These are phyloP conservation scores for Heliconius hortense DNA, from an alignment of 2,888 invertebrate species.

Conservation along the genomic window DNA sequence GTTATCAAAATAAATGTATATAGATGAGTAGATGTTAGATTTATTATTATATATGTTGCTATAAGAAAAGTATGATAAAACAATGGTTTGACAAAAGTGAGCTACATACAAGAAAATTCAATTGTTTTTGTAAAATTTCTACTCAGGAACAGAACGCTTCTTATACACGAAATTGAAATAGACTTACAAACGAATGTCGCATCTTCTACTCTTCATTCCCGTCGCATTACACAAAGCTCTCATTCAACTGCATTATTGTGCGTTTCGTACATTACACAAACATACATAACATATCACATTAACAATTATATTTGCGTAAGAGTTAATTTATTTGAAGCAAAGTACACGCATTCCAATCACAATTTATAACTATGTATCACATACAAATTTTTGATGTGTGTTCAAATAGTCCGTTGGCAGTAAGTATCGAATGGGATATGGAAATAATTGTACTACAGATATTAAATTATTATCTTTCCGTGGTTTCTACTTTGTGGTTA, in stretches of 20 bases:
- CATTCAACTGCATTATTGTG: slow-evolving; percentile 15
- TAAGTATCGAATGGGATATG: slow-evolving; percentile 65
- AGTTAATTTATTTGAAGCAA: slow-evolving; percentile 23
- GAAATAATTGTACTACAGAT: slow-evolving; percentile 73
- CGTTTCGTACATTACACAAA: slow-evolving; percentile 4
- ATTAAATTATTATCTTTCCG: slow-evolving; percentile 49
- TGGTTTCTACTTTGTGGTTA: slow-evolving; percentile 51
- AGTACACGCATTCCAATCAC: slow-evolving; percentile 22
- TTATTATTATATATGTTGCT: neutral
- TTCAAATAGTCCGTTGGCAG: slow-evolving; percentile 53
- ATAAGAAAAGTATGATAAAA: neutral
- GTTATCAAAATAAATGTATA: no score
- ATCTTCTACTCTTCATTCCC: slow-evolving; percentile 3
- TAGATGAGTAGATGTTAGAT: neutral
- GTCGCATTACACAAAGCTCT: neutral
- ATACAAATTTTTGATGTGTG: slow-evolving; percentile 45
- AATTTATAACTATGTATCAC: slow-evolving; percentile 46
- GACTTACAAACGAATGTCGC: slow-evolving; percentile 4
- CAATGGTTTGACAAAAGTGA: neutral
- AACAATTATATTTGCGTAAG: slow-evolving; percentile 10
- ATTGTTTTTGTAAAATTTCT: neutral
- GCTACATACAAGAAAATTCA: neutral
- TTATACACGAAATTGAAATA: neutral
- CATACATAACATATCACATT: neutral
- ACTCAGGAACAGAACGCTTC: neutral